A percentile compares a stretch with the other conserved stretches of the same genome.
Evolutionary conservation across 1,140 invertebrate species (phyloP).

Genomic region (Octopus sinensis): DNA sequence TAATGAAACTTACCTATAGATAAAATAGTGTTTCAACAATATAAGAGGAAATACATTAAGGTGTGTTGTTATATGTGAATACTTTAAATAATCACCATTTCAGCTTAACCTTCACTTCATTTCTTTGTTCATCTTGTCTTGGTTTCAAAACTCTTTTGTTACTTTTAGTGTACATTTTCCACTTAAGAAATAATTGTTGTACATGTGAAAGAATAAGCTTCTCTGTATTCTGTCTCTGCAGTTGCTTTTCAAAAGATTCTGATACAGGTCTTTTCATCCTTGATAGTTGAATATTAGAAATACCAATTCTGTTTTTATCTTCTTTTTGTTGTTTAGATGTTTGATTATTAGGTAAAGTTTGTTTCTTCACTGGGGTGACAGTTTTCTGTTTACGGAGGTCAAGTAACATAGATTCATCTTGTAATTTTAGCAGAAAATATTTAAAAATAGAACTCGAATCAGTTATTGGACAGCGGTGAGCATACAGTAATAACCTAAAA

Average conservation of each 20-base stretch:
- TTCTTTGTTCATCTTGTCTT: too few species aligned
- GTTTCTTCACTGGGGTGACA: neutral
- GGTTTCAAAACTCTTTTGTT: too few species aligned
- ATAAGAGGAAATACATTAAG: too few species aligned
- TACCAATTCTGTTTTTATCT: neutral
- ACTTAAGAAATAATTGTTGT: neutral
- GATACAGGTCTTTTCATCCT: neutral
- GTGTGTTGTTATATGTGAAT: too few species aligned
- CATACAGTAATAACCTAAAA: slow-evolving; percentile 24
- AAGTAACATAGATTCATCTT: slow-evolving; percentile 6
- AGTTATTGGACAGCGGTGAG: slow-evolving; percentile 23
- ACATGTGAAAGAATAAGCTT: neutral
- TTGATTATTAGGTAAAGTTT: neutral
- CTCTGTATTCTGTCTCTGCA: neutral
- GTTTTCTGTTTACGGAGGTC: neutral
- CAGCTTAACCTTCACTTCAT: too few species aligned
- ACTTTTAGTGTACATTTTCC: neutral
- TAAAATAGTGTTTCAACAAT: too few species aligned
- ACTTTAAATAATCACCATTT: too few species aligned
- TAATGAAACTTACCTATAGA: too few species aligned
- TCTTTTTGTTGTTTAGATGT: neutral
- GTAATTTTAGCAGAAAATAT: slow-evolving; percentile 25
- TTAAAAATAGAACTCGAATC: slow-evolving; percentile 22
- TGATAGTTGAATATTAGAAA: neutral
- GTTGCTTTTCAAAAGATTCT: neutral